A percentile compares a stretch with the other conserved stretches of the same genome.
Conservation (phyloP, 2,797 vertebrate species). For the Tamandua tetradactyla region DNA sequence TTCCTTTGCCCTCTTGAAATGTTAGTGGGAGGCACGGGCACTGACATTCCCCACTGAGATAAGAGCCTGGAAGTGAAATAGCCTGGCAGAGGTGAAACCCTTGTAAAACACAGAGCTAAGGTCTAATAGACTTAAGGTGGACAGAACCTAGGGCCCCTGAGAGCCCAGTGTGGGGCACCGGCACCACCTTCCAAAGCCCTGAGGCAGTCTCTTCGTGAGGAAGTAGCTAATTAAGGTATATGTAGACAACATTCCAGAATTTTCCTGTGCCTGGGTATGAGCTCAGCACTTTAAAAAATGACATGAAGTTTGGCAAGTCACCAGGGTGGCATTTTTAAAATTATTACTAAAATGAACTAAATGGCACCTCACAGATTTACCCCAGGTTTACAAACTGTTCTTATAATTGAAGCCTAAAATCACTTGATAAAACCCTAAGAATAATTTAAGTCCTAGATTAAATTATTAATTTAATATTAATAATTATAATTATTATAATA, state of each 20-base stretch:
- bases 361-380: conserved; percentile 41
- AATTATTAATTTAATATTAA: no score
- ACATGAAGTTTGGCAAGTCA: conserved; percentile 58
- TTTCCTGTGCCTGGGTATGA: conserved; percentile 46
- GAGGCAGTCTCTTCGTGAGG: conserved; percentile 30
- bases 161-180: conserved; percentile 51
- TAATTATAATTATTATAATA: no score
- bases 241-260: conserved; percentile 47
- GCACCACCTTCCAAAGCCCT: conserved; percentile 66
- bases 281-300: conserved; percentile 52
- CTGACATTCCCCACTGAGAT: conserved; percentile 74
- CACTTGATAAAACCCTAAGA: conserved; percentile 58
- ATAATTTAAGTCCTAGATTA: conserved; percentile 56
- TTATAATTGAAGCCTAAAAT: conserved; percentile 65
- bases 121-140: conserved; percentile 68
- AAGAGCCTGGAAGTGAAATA: conserved; percentile 68
- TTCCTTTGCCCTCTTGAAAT: conserved; percentile 67
- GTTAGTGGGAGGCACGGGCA: conserved; percentile 54
- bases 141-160: conserved; percentile 65
- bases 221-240: conserved; percentile 43
- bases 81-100: conserved; percentile 66
- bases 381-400: conserved; percentile 57
- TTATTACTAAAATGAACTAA: conserved; percentile 56
- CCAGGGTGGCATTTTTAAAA: conserved; percentile 60
- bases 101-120: conserved; percentile 72